Conservation (phyloP, 2,888 invertebrate species). For the Antheraea yamamai region DNA sequence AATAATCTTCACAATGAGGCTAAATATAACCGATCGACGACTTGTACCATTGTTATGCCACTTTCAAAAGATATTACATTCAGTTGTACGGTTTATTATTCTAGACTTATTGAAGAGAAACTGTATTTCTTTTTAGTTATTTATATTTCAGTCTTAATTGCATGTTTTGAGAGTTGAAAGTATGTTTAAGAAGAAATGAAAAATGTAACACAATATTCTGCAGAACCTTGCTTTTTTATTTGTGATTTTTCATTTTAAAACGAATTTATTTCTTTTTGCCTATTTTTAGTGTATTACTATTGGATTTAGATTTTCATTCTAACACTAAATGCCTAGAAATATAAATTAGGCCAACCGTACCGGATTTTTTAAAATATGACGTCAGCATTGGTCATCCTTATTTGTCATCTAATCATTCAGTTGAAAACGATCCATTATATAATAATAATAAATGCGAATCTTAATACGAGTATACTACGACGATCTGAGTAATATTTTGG, state of each 20-base stretch:
- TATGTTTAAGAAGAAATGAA: not conserved
- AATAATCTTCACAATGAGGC: not conserved
- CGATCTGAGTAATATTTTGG: too few species aligned
- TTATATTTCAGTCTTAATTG: not conserved
- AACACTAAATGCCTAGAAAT: not conserved
- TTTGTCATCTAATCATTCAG: too few species aligned
- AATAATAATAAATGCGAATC: too few species aligned
- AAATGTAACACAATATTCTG: too few species aligned
- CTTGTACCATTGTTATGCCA: not conserved
- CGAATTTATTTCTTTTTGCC: not conserved
- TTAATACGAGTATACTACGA: too few species aligned
- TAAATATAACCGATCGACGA: not conserved
- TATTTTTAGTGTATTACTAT: not conserved
- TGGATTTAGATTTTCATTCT: not conserved
- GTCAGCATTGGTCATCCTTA: too few species aligned
- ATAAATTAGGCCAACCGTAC: not conserved
- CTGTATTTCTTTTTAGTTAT: not conserved
- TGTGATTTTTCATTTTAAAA: not conserved
- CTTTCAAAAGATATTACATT: conserved; percentile 3
- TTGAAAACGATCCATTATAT: too few species aligned
- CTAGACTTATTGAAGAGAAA: not conserved
- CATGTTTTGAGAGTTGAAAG: not conserved
- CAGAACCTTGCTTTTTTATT: not conserved
- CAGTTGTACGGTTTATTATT: not conserved
- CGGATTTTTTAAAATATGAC: too few species aligned